Conservation (phyloP, 2,797 vertebrate species). For the Falco columbarius region DNA sequence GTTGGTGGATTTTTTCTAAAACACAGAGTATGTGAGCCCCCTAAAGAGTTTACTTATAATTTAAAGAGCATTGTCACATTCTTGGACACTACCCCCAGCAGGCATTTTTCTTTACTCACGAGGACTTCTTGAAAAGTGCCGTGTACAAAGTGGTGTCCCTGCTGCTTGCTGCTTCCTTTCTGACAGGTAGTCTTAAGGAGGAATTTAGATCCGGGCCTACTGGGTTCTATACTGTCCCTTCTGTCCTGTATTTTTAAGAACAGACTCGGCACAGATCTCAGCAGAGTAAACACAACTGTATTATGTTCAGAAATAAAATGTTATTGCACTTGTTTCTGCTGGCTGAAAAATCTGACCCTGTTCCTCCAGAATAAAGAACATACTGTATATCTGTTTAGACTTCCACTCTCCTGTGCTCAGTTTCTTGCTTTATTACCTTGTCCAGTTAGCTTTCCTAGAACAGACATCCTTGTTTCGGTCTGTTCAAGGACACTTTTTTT, state of each 20-base stretch:
- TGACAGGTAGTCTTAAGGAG: not conserved
- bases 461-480: not conserved
- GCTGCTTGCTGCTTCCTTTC: not conserved
- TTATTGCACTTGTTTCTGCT: conserved; percentile 2
- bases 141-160: not conserved
- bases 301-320: not conserved
- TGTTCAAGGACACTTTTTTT: not conserved
- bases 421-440: conserved; percentile 8
- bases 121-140: not conserved
- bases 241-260: not conserved
- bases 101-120: not conserved
- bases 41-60: not conserved
- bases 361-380: not conserved
- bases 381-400: not conserved
- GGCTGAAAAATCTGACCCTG: not conserved
- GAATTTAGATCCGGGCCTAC: not conserved
- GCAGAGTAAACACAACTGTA: not conserved
- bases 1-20: not conserved
- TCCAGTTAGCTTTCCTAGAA: not conserved
- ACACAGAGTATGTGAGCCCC: not conserved
- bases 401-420: not conserved
- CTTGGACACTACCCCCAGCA: not conserved
- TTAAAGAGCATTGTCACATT: not conserved
- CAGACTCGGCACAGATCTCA: not conserved
- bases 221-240: not conserved